Base-by-base conservation (phyloP, 2,888 invertebrate genomes). In the Dorcus hopei region DNA sequence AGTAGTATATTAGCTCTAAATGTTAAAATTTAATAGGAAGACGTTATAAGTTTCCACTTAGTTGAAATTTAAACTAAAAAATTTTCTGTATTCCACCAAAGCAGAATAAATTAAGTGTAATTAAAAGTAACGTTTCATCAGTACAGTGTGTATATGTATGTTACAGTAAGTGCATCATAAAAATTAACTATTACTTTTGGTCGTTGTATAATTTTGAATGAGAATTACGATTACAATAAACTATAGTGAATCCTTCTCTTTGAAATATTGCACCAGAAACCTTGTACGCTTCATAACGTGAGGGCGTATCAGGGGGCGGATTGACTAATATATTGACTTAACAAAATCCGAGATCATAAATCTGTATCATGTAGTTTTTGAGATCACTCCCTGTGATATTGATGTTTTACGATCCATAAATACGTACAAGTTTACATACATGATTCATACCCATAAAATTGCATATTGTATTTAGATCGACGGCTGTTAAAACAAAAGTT, bases 291-390 rank as follows among this genome's bases (percentile, higher is more conserved):
- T 14, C 48, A 38, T 26, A 53, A 53, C 19, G 41, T 47, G 54
- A 57, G 55, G 62, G 59, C 59, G 57, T 57, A 55, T 42, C 45
- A 42, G 62, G 61, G 68, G 68, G 67, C 67, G 65, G 63, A 64
- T 62, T 63, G 52, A 61, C 65, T 67, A 68, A 68, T 67, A 67
- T 68, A 68, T 68, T 63, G 65, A 64, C 65, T 65, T 63, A 65
- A 61, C 62, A 62, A 68, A 64, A 57, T 57, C 57, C 57, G 52
- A 45, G 62, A 57, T 57, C 57, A 51, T 57, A 57, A 57, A 52
- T 57, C 57, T 40, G 57, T 57, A 57, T 57, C 57, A 38, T 39
- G 40, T 52, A 47, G 49, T 47, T 47, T 52, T 57, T 57, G 33
- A 26, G 57, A 57, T 57, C 52, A 52, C 40, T 38, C 26, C 26